Base-by-base conservation (phyloP, 1,140 invertebrate genomes). In the Listronotus oregonensis region DNA sequence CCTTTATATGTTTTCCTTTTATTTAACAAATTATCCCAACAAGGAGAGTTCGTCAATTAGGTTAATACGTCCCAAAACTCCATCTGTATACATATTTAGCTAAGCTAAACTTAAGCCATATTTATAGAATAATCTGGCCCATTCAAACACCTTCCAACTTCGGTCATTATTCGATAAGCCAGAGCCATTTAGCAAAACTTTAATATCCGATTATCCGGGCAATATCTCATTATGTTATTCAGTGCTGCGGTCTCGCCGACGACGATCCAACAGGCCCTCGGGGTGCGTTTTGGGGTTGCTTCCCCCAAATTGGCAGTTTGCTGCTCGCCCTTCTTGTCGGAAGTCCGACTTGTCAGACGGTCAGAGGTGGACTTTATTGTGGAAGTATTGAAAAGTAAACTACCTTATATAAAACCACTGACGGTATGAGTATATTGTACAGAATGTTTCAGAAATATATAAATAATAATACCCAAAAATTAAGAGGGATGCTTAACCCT, bases 191-290 rank as follows among this genome's bases (percentile, higher is more conserved):
- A 31, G 54, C 54, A 57, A 57, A 57, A 57, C 54, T 57, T 57
- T 57, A 57, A 57, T 57, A 57, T 57, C 54, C 27, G 54, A 57
- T 57, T 57, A 57, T 57, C 54, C 54, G 8, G 54, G 54, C 54
- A 57, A 57, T 57, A 57, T 57, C 54, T 57, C 54, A 57, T 57
- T 57, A 57, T 57, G 40, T 57, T 57, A 57, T 57, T 57, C 54
- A 57, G 54, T 57, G 54, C 39, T 21, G 54, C 51, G 51, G 51
- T 54, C 27, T 21, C 14, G 18, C 54, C 18, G 21, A 17, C 15
- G 9, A 49, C 46, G 6, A 21, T 49, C 46, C 9, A 49, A 57
- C 39, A 44, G 40, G 54, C 15, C 54, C 42, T n/a, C 17, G 44
- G 54, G 54, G 54, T 44, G 39, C 54, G 54, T 57, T 44, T 54